These are phyloP conservation scores for Umimayanthus kanabou DNA, from an alignment of 92 coral and sea anemone genomes.

Conservation along the genomic window DNA sequence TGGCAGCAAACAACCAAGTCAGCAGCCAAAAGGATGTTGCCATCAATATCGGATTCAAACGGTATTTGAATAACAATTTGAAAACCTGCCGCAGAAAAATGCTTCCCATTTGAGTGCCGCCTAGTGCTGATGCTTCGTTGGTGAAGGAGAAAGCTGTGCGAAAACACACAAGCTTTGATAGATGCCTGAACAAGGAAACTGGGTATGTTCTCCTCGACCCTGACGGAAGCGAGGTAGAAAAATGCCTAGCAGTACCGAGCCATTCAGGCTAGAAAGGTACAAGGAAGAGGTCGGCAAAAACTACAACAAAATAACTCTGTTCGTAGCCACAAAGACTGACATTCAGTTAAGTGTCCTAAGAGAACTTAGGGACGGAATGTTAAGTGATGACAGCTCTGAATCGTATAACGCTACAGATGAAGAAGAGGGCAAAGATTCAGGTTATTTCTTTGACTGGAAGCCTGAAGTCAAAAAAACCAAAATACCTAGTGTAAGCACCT, in stretches of 20 bases:
- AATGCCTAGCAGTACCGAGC: slow-evolving; percentile 50
- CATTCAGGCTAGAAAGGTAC: slow-evolving; percentile 53
- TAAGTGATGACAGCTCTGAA: slow-evolving; percentile 14
- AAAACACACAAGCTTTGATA: slow-evolving; percentile 65
- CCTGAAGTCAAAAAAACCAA: background rate
- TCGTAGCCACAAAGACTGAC: slow-evolving; percentile 31
- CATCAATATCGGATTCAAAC: slow-evolving; percentile 60
- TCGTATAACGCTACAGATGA: background rate
- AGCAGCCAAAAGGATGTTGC: slow-evolving; percentile 45
- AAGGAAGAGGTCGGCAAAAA: slow-evolving; percentile 52
- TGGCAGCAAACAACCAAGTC: background rate
- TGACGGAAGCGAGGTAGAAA: slow-evolving; percentile 57
- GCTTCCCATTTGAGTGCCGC: slow-evolving; percentile 49
- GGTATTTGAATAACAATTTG: slow-evolving; percentile 39
- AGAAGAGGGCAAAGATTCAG: background rate
- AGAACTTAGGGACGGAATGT: slow-evolving; percentile 2
- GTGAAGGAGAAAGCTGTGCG: slow-evolving; percentile 47
- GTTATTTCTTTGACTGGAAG: slow-evolving; percentile 13
- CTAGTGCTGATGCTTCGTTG: slow-evolving; percentile 32
- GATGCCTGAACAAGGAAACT: slow-evolving; percentile 45
- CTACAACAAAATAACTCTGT: slow-evolving; percentile 44
- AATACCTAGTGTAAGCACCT: background rate
- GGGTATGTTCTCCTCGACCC: slow-evolving; percentile 62
- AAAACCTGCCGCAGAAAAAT: slow-evolving; percentile 62
- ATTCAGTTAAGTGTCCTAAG: slow-evolving; percentile 1